These are phyloP conservation scores for Monopterus albus DNA, from an alignment of 2,113 vertebrate species.

Conservation along the genomic window DNA sequence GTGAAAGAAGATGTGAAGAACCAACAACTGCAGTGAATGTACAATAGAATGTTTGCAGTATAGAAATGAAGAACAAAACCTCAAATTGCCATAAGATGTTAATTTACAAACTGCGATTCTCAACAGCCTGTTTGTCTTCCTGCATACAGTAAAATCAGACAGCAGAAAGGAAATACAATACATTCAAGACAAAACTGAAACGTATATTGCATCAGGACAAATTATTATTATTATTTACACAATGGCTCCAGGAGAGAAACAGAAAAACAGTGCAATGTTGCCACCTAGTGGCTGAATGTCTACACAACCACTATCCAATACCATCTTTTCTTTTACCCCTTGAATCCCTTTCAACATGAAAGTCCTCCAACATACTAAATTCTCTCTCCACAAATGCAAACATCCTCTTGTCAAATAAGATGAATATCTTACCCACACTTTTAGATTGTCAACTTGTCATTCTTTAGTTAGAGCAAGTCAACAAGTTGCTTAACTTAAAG, in stretches of 20 bases:
- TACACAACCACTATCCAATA: conserved; percentile 15
- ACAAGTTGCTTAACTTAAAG: conserved; percentile 2
- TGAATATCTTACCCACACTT: background rate
- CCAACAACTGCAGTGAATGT: conserved; percentile 13
- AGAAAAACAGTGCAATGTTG: conserved; percentile 62
- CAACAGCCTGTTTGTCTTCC: background rate
- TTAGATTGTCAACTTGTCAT: background rate
- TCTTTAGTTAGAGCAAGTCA: conserved; percentile 13
- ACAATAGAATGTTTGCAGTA: conserved; percentile 3
- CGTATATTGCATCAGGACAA: conserved; percentile 27
- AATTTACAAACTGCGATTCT: background rate
- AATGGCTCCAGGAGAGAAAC: conserved; percentile 25
- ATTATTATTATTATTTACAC: conserved; percentile 46
- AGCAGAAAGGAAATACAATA: conserved; percentile 30
- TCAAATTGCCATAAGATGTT: conserved; percentile 2
- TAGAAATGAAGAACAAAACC: background rate
- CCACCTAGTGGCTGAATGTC: conserved; percentile 68
- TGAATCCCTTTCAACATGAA: conserved; percentile 3
- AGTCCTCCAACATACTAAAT: conserved; percentile 25
- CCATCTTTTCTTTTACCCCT: conserved; percentile 13
- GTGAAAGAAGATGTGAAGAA: conserved; percentile 16
- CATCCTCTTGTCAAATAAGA: background rate
- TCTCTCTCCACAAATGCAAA: conserved; percentile 18
- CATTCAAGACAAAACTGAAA: conserved; percentile 40
- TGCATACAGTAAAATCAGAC: conserved; percentile 10